These are phyloP conservation scores for Siniperca obscura DNA, from an alignment of 2,797 vertebrate genomes.

Conservation along the genomic window DNA sequence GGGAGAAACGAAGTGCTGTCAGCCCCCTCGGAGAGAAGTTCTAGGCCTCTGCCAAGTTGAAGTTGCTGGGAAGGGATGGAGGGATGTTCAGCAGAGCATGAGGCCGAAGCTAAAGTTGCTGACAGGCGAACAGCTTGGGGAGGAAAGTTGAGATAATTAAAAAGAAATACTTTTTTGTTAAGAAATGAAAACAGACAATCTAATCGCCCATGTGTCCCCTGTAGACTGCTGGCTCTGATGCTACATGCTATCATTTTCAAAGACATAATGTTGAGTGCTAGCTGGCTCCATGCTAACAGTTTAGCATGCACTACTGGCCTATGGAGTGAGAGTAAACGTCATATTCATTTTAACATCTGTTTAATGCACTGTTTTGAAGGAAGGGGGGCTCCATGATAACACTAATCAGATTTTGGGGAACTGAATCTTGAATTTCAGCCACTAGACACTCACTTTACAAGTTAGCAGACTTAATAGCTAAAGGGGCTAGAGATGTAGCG, in stretches of 20 bases:
- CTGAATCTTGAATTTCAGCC: not conserved
- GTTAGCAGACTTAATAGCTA: not conserved
- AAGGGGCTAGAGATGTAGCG: not conserved
- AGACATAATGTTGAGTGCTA: constrained; percentile 7
- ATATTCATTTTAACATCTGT: not conserved
- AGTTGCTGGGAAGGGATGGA: constrained; percentile 67
- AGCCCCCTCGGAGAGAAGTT: constrained; percentile 72
- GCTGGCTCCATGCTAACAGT: constrained; percentile 18
- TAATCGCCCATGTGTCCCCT: constrained; percentile 22
- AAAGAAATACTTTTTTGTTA: constrained; percentile 65
- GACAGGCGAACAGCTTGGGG: constrained; percentile 78
- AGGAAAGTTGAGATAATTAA: constrained; percentile 76
- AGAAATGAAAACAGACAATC: constrained; percentile 60
- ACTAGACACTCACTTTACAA: not conserved
- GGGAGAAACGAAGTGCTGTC: constrained; percentile 67
- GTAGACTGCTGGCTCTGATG: constrained; percentile 27
- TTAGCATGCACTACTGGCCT: not conserved
- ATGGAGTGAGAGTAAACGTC: not conserved
- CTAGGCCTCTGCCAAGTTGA: constrained; percentile 68
- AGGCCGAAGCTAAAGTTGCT: constrained; percentile 75
- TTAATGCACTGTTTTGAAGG: not conserved
- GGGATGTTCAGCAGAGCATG: constrained; percentile 80
- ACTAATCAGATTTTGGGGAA: not conserved
- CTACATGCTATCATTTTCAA: not conserved
- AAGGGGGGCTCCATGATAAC: not conserved